phyloP scores from a whole-genome alignment of 2,797 vertebrate species.

The Luscinia luscinia region DNA sequence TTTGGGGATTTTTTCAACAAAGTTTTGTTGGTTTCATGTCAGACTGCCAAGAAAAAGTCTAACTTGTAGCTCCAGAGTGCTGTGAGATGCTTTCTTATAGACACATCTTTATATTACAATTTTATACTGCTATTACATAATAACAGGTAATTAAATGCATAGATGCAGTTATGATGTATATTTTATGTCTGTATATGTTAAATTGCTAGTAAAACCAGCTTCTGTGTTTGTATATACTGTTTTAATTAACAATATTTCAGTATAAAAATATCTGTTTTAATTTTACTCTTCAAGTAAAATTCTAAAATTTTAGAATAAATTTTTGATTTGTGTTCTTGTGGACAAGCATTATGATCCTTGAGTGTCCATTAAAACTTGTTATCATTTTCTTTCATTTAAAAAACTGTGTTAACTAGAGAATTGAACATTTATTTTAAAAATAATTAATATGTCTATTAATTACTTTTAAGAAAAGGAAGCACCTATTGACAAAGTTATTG shows the following conservation, averaged over 20 bases:
- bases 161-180: background rate
- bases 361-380: background rate
- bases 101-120: background rate
- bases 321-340: background rate
- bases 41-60: background rate
- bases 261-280: background rate
- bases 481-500: background rate
- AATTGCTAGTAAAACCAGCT: background rate
- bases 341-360: background rate
- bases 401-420: background rate
- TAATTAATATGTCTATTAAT: background rate
- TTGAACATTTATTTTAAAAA: background rate
- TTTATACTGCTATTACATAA: background rate
- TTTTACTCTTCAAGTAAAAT: background rate
- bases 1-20: rapidly evolving
- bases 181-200: background rate
- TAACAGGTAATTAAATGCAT: background rate
- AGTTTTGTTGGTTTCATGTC: background rate
- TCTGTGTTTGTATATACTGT: background rate
- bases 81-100: background rate
- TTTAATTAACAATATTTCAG: background rate
- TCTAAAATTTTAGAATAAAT: background rate
- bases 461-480: background rate
- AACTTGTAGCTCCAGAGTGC: background rate
- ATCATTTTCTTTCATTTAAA: background rate